Evolutionary conservation across 2,888 invertebrate species (phyloP).

Genomic region (Spodoptera littoralis): DNA sequence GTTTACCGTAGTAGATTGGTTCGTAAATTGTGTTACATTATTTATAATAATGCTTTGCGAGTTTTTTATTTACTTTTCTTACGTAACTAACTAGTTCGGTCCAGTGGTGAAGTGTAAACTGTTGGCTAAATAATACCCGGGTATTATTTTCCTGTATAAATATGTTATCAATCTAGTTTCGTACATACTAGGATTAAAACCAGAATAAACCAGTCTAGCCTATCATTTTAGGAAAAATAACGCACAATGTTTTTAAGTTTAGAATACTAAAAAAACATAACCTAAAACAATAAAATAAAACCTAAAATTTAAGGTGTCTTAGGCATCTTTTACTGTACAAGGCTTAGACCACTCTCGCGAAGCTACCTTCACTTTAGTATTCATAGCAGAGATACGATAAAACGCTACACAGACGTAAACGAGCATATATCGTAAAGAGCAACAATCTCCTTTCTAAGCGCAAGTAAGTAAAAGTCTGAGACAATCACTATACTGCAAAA

Average conservation of each 20-base stretch:
- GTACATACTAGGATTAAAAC: no score
- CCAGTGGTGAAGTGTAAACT: no score
- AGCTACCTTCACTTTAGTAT: conserved; percentile 34
- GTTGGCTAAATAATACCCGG: no score
- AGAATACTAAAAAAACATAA: no score
- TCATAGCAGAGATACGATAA: conserved; percentile 35
- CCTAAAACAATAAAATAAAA: not conserved
- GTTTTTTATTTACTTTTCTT: not conserved
- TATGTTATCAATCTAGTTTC: no score
- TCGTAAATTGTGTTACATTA: conserved; percentile 39
- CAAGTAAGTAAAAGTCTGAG: conserved; percentile 52
- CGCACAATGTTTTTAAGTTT: no score
- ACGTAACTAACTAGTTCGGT: no score
- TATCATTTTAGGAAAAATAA: no score
- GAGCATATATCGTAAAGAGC: conserved; percentile 47
- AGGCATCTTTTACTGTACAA: not conserved
- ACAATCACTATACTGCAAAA: conserved; percentile 16
- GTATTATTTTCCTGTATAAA: no score
- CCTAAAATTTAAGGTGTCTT: not conserved
- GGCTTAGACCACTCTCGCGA: conserved; percentile 19
- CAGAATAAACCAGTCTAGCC: no score
- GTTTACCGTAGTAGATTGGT: conserved; percentile 47
- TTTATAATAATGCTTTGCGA: conserved; percentile 34
- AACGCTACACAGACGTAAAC: conserved; percentile 34
- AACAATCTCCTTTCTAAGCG: conserved; percentile 52